Conservation (phyloP, 2,888 invertebrate species). For the Agrochola lota region DNA sequence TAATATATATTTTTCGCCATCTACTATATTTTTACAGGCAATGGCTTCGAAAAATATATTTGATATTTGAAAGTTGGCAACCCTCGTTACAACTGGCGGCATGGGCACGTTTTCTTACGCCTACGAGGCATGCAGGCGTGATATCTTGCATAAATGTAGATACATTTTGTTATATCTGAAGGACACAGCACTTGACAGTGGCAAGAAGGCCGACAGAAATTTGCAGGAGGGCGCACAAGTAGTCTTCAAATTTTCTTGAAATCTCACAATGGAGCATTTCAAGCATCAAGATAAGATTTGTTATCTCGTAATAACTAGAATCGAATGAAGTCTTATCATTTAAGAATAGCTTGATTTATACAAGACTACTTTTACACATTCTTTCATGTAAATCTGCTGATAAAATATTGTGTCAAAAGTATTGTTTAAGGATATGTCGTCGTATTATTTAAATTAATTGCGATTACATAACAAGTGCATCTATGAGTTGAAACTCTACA, state of each 20-base stretch:
- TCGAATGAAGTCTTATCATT: conserved; percentile 26
- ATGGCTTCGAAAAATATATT: no score
- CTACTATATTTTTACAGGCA: no score
- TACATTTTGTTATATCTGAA: background rate
- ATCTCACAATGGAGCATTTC: background rate
- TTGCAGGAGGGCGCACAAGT: background rate
- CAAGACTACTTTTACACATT: background rate
- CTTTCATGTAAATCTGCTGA: background rate
- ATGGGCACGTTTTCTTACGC: background rate
- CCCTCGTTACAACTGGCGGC: background rate
- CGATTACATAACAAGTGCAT: background rate
- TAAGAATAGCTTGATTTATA: conserved; percentile 4
- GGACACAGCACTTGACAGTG: background rate
- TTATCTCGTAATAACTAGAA: conserved; percentile 10
- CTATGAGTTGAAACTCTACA: background rate
- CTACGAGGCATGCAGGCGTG: accelerated
- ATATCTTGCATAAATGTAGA: background rate
- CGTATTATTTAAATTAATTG: background rate
- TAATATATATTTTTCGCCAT: no score
- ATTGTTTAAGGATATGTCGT: no score
- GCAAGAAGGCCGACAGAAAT: background rate
- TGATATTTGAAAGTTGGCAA: no score
- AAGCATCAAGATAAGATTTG: conserved; percentile 6
- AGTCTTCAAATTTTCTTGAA: background rate
- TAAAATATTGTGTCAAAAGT: background rate